A percentile compares a stretch with the other conserved stretches of the same genome.
These are phyloP conservation scores for Drosophila buzzatii DNA, from an alignment of 2,888 invertebrate genomes.

Conservation along the genomic window DNA sequence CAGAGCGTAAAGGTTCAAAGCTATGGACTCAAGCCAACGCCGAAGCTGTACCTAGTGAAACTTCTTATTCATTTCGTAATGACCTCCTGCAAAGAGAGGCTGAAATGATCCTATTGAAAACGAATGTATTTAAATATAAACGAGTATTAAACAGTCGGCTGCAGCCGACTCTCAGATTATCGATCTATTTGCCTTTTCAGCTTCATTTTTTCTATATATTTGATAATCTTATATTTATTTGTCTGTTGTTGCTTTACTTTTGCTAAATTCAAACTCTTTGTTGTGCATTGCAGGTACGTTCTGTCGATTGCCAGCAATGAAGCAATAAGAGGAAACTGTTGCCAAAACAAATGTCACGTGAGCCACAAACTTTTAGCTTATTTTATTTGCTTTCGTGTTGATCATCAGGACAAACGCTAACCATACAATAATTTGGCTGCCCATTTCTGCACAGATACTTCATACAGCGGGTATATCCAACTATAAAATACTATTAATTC, in stretches of 20 bases:
- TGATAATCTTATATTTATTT: neutral
- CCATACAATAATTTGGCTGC: neutral
- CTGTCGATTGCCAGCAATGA: slow-evolving; percentile 51
- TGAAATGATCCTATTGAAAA: no score
- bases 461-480: neutral
- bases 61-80: no score
- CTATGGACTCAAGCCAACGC: no score
- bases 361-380: slow-evolving; percentile 50
- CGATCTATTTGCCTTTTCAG: neutral
- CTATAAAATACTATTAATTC: no score
- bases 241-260: neutral
- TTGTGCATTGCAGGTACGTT: slow-evolving; percentile 67
- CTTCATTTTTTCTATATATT: neutral
- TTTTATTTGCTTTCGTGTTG: slow-evolving; percentile 14
- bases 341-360: slow-evolving; percentile 75
- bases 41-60: no score
- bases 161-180: neutral
- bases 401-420: slow-evolving; percentile 39
- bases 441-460: neutral
- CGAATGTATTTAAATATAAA: neutral
- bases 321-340: slow-evolving; percentile 40
- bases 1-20: no score
- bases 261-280: slow-evolving; percentile 4
- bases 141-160: neutral
- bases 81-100: no score